phyloP scores from a whole-genome alignment of 2,797 vertebrate genomes.

The Delichon dasypus region DNA sequence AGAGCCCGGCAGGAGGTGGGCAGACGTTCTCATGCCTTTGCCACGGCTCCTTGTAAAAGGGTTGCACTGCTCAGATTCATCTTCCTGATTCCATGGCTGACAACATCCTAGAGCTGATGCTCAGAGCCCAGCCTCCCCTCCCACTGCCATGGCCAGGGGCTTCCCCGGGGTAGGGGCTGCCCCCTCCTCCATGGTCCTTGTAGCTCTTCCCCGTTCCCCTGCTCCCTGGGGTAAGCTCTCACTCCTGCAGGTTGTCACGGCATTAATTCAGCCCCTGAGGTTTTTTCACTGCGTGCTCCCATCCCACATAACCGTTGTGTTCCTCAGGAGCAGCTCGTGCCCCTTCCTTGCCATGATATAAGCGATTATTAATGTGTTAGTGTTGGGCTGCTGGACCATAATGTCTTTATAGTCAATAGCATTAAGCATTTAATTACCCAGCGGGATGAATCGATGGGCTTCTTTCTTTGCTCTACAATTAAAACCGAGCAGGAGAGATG shows the following conservation, averaged over 20 bases:
- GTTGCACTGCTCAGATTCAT: neutral
- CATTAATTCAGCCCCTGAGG: neutral
- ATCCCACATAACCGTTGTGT: rapidly evolving
- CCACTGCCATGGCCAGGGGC: rapidly evolving
- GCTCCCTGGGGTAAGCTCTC: neutral
- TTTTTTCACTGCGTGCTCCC: neutral
- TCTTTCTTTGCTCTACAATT: constrained; percentile 49
- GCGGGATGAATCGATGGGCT: neutral
- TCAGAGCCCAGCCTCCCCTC: neutral
- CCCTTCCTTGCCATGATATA: neutral
- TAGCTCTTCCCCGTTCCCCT: neutral
- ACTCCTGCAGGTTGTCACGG: rapidly evolving
- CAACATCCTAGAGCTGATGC: neutral
- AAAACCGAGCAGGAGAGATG: neutral
- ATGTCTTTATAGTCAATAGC: constrained; percentile 41
- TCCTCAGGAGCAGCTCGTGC: neutral
- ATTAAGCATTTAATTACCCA: constrained; percentile 58
- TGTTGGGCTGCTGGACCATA: constrained; percentile 21
- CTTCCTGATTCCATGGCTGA: neutral
- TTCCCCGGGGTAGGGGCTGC: neutral
- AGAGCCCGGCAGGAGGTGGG: neutral
- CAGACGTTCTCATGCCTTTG: neutral
- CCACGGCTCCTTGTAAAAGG: neutral
- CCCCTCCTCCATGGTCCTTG: neutral
- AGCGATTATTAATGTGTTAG: constrained; percentile 18